These are phyloP conservation scores for Empidonax traillii DNA, from an alignment of 2,113 vertebrate genomes.

Conservation along the genomic window DNA sequence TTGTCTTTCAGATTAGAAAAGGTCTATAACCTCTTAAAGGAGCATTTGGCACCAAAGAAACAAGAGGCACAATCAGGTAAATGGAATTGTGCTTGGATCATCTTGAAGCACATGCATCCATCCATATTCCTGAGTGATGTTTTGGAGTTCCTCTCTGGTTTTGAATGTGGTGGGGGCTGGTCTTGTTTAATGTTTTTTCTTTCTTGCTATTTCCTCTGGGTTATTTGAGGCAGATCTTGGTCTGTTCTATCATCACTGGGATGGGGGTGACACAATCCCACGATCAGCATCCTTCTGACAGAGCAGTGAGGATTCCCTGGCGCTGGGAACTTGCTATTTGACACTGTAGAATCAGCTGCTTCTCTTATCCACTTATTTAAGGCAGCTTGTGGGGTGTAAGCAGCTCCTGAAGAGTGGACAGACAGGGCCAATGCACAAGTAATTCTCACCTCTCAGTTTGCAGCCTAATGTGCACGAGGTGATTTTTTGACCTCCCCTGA, in stretches of 20 bases:
- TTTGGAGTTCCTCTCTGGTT: background rate
- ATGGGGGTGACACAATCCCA: background rate
- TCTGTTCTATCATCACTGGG: background rate
- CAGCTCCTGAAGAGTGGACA: background rate
- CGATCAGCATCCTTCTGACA: background rate
- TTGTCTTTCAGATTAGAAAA: constrained; percentile 88
- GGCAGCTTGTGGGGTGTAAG: background rate
- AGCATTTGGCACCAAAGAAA: constrained; percentile 87
- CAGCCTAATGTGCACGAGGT: background rate
- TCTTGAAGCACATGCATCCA: background rate
- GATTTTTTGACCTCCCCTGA: background rate
- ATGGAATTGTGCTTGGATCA: background rate
- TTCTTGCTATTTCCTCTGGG: background rate
- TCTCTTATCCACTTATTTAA: background rate
- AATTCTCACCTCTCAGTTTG: background rate
- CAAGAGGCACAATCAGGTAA: constrained; percentile 80
- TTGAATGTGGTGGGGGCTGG: background rate
- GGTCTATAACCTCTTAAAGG: constrained; percentile 92
- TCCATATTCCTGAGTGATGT: background rate
- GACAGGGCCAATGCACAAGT: background rate
- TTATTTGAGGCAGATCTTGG: background rate
- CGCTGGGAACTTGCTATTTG: background rate
- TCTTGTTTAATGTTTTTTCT: background rate
- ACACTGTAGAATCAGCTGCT: background rate
- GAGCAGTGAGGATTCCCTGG: background rate